These are phyloP conservation scores for Brachyopa scutellaris DNA, from an alignment of 2,888 invertebrate species.

Conservation along the genomic window DNA sequence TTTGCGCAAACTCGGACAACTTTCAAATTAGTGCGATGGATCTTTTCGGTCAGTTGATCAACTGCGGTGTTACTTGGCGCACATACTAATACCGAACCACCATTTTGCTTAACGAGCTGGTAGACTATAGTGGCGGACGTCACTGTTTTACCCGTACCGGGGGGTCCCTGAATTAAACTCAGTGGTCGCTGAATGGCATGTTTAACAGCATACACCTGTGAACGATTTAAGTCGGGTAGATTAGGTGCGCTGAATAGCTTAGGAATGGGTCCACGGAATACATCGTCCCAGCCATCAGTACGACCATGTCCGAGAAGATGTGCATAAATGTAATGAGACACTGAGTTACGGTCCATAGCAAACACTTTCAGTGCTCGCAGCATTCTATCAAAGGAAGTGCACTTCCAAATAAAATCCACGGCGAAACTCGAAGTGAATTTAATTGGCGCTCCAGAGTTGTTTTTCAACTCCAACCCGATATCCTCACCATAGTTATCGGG, in stretches of 20 bases:
- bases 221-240: conserved; percentile 98
- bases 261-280: conserved; percentile 93
- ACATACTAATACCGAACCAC: conserved; percentile 97
- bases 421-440: conserved; percentile 98
- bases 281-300: conserved; percentile 97
- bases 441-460: conserved; percentile 94
- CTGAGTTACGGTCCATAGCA: conserved; percentile 97
- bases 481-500: conserved; percentile 99
- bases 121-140: conserved; percentile 99
- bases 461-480: conserved; percentile 97
- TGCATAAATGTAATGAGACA: conserved; percentile 98
- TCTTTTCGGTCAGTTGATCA: conserved; percentile 99
- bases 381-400: conserved; percentile 99
- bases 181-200: conserved; percentile 98
- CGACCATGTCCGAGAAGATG: conserved; percentile 96
- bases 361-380: conserved; percentile 96
- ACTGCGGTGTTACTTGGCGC: conserved; percentile 99
- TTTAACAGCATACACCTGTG: conserved; percentile 98
- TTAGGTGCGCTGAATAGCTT: conserved; percentile 99
- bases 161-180: conserved; percentile 96
- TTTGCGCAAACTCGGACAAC: conserved; percentile 97
- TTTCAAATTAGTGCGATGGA: conserved; percentile 97
- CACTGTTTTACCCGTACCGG: conserved; percentile 97
- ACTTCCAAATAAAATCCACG: conserved; percentile 99
- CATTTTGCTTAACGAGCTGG: conserved; percentile 96